These are phyloP conservation scores for Brachypteracias leptosomus DNA, from an alignment of 2,113 vertebrate species.

Conservation along the genomic window DNA sequence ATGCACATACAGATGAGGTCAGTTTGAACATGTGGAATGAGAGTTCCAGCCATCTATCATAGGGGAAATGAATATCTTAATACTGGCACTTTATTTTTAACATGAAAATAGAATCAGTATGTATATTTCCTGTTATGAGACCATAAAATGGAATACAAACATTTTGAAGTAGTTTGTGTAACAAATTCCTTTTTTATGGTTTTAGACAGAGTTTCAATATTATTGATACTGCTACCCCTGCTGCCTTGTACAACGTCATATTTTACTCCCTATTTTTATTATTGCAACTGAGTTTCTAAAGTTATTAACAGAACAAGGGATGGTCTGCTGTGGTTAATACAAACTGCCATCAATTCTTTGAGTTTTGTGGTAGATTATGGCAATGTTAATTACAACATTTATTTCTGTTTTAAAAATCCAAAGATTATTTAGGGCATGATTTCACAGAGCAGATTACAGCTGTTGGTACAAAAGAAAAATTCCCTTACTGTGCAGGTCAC, in stretches of 20 bases:
- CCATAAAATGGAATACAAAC: background rate
- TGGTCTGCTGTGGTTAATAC: background rate
- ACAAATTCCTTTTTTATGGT: background rate
- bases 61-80: background rate
- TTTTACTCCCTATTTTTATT: background rate
- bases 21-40: background rate
- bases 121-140: background rate
- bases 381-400: background rate
- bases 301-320: background rate
- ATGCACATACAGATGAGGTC: background rate
- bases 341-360: background rate
- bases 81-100: background rate
- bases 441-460: background rate
- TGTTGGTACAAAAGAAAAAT: background rate
- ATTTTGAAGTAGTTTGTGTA: background rate
- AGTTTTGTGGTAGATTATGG: background rate
- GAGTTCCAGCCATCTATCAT: constrained; percentile 17
- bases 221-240: background rate
- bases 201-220: background rate
- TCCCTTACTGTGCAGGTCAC: background rate
- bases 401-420: background rate
- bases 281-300: background rate
- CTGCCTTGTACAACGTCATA: background rate
- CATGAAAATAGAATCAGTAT: background rate
- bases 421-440: background rate